phyloP scores from a whole-genome alignment of 2,888 invertebrate genomes.

The Dolichopus griseipennis region DNA sequence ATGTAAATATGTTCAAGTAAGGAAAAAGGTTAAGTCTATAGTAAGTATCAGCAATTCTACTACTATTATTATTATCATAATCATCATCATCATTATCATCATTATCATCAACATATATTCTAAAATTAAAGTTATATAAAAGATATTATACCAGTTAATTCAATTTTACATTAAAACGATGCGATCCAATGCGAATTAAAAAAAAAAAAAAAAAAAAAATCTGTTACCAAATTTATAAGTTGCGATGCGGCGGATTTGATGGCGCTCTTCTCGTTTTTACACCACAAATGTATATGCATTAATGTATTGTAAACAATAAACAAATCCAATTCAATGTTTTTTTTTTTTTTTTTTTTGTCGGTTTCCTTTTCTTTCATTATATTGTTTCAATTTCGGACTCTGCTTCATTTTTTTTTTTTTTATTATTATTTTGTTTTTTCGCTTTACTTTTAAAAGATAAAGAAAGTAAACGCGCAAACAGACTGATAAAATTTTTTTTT shows the following conservation, averaged over 20 bases:
- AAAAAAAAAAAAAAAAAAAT: background rate
- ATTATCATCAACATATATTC: too few species aligned
- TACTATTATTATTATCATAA: background rate
- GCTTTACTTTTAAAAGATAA: too few species aligned
- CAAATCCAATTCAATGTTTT: too few species aligned
- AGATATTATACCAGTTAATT: too few species aligned
- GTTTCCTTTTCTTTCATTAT: background rate
- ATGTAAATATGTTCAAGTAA: background rate
- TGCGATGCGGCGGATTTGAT: background rate
- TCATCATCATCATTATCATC: too few species aligned
- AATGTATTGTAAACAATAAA: too few species aligned
- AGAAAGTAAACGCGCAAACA: too few species aligned
- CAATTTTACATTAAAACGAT: background rate
- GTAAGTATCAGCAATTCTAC: background rate
- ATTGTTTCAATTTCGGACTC: too few species aligned
- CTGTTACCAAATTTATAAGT: background rate
- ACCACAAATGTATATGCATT: too few species aligned
- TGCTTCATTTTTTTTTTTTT: background rate
- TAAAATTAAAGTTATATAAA: too few species aligned
- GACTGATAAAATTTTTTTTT: too few species aligned
- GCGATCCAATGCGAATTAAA: background rate
- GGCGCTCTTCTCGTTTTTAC: background rate
- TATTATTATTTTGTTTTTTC: background rate
- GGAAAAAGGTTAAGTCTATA: background rate
- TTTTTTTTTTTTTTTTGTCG: background rate